A percentile compares a stretch with the other conserved stretches of the same genome.
Evolutionary conservation across 2,797 vertebrate genomes (phyloP).

Genomic region (Spinibarbus caldwelli): DNA sequence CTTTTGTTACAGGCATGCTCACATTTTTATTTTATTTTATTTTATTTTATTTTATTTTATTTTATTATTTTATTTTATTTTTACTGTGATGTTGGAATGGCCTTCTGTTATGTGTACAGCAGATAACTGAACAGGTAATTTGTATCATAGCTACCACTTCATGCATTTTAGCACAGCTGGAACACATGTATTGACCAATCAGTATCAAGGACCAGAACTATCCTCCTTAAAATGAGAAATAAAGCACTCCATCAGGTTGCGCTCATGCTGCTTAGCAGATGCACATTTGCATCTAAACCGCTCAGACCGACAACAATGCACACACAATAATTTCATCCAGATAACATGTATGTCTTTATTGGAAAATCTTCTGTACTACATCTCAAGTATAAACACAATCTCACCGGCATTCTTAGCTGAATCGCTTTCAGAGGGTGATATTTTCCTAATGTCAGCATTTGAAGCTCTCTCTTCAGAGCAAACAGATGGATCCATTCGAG

Average conservation of each 20-base stretch:
- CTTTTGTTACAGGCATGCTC: neutral
- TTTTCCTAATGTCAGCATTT: conserved; percentile 10
- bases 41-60: neutral
- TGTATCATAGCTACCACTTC: neutral
- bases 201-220: neutral
- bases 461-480: neutral
- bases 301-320: neutral
- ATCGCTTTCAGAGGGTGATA: neutral
- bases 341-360: neutral
- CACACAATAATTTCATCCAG: neutral
- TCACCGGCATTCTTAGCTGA: neutral
- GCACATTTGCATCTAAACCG: conserved; percentile 4
- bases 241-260: neutral
- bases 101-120: neutral
- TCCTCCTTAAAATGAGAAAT: neutral
- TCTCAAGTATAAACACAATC: neutral
- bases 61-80: neutral
- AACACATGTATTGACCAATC: neutral
- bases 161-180: neutral
- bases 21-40: neutral
- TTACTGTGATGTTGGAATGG: no score
- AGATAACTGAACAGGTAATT: neutral
- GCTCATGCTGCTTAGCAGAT: neutral
- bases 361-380: conserved; percentile 1
- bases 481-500: neutral